Base-by-base conservation (phyloP, 2,113 vertebrate species). In the Coregonus clupeaformis region DNA sequence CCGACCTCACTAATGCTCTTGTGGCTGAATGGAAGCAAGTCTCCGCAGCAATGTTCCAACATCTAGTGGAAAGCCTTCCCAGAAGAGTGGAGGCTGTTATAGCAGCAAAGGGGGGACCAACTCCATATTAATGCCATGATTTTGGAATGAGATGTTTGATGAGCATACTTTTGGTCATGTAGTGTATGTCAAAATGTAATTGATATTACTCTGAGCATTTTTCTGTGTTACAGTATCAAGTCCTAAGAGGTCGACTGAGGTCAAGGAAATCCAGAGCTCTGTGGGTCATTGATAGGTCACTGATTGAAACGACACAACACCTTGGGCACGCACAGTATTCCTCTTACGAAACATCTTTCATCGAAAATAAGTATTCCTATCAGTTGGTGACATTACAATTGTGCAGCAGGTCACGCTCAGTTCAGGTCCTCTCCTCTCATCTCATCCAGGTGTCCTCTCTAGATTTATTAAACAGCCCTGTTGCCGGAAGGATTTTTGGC, bases 401-500 rank as follows among this genome's bases (percentile, higher is more conserved):
- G 16, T n/a, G 57, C 14, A 59, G 6, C n/a, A 59, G 57, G n/a
- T 22, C 11, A 49, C 14, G 42, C 5, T 45, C 52, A 55, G 52
- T 45, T 20, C 52, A 55, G 52, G 52, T 55, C 1, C 27, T 27
- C 27, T 27, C 27, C n/a, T n/a, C 27, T 27, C 27, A 2, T 27
- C 27, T 27, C 27, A 16, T 12, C 16, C 29, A 36, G 30, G 16
- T 67, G 62, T 32, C 29, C 75, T 73, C 66, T 18, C 9, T 4
- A 9, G 76, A 42, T 52, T 42, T 42, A 42, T 42, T 2, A 42
- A 42, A 24, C n/a, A 22, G 57, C 6, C 57, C 14, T 27, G 60
- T 66, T 74, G 57, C 52, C 66, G 22, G 11, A 72, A 77, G 7
- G 22, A 68, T 30, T 73, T 83, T 88, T 86, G 90, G 85, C 87